Percentiles rank a stretch among this genome's conserved stretches.
phyloP scores from a whole-genome alignment of 2,797 vertebrate genomes.

The Pteropus rufus region DNA sequence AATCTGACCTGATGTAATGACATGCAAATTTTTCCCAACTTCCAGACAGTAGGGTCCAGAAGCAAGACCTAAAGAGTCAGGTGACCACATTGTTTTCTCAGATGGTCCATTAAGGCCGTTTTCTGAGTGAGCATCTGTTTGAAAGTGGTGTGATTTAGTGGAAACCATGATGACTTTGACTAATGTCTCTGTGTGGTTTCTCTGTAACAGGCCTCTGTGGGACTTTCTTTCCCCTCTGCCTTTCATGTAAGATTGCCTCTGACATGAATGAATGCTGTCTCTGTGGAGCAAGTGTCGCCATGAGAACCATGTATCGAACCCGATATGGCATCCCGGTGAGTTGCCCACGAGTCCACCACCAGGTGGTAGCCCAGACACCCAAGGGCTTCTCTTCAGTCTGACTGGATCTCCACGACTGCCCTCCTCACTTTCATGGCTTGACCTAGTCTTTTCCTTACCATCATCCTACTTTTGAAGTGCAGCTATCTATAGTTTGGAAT shows the following conservation, averaged over 20 bases:
- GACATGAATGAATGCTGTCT: constrained; percentile 85
- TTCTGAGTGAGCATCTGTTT: neutral
- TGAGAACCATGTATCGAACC: constrained; percentile 84
- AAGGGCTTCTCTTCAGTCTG: neutral
- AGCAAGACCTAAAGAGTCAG: neutral
- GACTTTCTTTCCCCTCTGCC: constrained; percentile 70
- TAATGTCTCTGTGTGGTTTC: neutral
- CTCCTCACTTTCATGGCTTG: neutral
- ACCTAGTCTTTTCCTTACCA: neutral
- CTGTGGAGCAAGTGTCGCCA: constrained; percentile 77
- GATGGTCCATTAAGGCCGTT: neutral
- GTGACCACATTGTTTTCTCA: neutral
- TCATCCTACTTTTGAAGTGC: neutral
- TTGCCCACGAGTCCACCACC: accelerated
- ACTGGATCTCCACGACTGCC: accelerated
- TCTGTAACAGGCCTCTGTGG: constrained; percentile 74
- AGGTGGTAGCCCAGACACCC: too few relatives aligned
- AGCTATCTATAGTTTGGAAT: neutral
- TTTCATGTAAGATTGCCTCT: constrained; percentile 81
- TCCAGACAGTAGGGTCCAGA: neutral
- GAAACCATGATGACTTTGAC: too few relatives aligned
- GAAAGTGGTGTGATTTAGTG: accelerated
- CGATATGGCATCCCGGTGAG: constrained; percentile 82
- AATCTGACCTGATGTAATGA: neutral
- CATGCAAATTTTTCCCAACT: too few relatives aligned